Base-by-base conservation (phyloP, 2,888 invertebrate species). In the Xanthorhoe designata region DNA sequence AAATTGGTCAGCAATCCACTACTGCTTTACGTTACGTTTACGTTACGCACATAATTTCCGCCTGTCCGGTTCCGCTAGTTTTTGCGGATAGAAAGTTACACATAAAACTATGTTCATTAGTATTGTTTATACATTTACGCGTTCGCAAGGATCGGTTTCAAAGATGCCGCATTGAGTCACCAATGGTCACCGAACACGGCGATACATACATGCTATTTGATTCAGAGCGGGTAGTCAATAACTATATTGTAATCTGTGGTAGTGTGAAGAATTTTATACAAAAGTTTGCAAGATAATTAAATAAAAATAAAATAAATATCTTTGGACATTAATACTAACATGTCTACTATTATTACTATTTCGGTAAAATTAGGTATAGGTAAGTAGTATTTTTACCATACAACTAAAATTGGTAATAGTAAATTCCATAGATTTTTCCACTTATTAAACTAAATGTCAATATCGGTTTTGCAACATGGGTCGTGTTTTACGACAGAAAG, bases 81-180 rank as follows among this genome's bases (percentile, higher is more conserved):
- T 72, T 72, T 78, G 73, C 74, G 68, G 80, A 79, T 81, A 80
- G 83, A 83, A 83, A 83, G 83, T 79, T 68, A 55, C n/a, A 70
- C 68, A 64, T 76, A 71, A 76, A 75, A 70, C 66, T 32, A 13
- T 13, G 38, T 42, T 73, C 68, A 68, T 76, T 75, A 69, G 65
- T 69, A 72, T 71, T 75, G 66, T 75, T 73, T 71, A 60, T 81
- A 81, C 80, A 81, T 77, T 68, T 60, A 51, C 68, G 69, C 66
- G 62, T 72, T 64, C 68, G 64, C 61, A 62, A 66, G 51, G 66
- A 45, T 63, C 56, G 61, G 61, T 68, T 64, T 61, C 68, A 71
- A 72, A 57, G 32, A 9, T 49, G 29, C 57, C 17, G 60, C 63
- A 64, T 64, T 59, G 38, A 72, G 32, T 64, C 76, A 66, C 62